Evolutionary conservation across 2,797 vertebrate species (phyloP).

Genomic region (Cottoperca gobio): DNA sequence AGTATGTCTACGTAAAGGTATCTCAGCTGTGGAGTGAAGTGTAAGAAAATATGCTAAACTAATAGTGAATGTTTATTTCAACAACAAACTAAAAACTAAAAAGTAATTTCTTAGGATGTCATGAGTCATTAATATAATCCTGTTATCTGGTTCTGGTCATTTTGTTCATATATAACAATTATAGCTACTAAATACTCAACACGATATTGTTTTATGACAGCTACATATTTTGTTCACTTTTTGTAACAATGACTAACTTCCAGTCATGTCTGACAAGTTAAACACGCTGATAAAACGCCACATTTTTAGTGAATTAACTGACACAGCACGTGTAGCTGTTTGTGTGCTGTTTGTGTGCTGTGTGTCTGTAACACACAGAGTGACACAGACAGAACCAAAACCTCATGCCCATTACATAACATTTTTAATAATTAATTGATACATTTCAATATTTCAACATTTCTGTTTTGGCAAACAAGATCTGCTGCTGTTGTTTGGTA

Average conservation of each 20-base stretch:
- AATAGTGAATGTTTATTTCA: not conserved
- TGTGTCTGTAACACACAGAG: not conserved
- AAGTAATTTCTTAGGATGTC: not conserved
- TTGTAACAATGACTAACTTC: conserved; percentile 4
- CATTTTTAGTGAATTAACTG: conserved; percentile 2
- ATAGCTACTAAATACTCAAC: not conserved
- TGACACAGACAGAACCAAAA: not conserved
- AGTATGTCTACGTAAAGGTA: not conserved
- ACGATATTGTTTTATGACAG: not conserved
- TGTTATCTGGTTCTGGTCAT: conserved; percentile 4
- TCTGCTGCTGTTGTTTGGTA: not conserved
- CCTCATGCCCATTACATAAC: not conserved
- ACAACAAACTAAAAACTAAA: not conserved
- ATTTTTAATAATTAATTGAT: not conserved
- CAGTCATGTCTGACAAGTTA: not conserved
- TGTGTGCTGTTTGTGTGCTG: too few species aligned
- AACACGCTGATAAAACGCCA: not conserved
- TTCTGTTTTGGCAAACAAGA: not conserved
- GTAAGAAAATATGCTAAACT: not conserved
- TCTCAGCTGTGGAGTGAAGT: not conserved
- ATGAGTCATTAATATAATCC: not conserved
- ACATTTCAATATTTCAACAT: not conserved
- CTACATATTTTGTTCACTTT: conserved; percentile 3
- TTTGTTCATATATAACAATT: not conserved
- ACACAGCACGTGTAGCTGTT: not conserved